Percentiles rank a stretch among this genome's conserved stretches.
phyloP scores from a whole-genome alignment of 37 sponge, comb jelly and placozoan species.

The Ephydatia muelleri region DNA sequence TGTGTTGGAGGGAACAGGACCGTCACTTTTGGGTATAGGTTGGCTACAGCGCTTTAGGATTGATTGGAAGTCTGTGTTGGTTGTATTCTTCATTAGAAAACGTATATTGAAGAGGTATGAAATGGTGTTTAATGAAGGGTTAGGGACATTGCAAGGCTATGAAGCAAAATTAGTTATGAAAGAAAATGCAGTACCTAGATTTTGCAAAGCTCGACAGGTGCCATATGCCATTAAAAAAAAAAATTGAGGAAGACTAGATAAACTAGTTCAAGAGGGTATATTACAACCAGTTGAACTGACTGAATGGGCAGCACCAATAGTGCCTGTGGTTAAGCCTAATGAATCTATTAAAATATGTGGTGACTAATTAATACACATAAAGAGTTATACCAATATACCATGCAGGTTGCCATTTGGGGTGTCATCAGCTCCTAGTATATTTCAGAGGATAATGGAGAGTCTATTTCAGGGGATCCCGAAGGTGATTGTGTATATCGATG shows the following conservation, averaged over 20 bases:
- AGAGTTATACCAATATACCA: too few relatives aligned
- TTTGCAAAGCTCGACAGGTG: neutral
- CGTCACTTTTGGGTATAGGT: neutral
- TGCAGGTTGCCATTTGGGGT: too few relatives aligned
- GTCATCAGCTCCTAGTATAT: too few relatives aligned
- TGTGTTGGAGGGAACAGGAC: neutral
- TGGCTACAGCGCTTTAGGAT: neutral
- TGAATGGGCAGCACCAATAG: too few relatives aligned
- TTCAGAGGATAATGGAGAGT: too few relatives aligned
- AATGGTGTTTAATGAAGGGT: neutral
- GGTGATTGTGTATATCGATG: too few relatives aligned
- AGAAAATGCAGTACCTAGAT: neutral
- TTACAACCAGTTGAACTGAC: neutral
- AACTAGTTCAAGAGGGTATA: neutral
- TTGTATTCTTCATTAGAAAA: neutral
- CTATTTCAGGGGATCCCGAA: too few relatives aligned
- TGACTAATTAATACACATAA: too few relatives aligned
- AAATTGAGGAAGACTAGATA: neutral
- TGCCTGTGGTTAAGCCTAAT: too few relatives aligned
- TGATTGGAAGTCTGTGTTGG: neutral
- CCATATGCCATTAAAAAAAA: neutral
- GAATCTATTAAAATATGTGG: too few relatives aligned
- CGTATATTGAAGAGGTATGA: neutral
- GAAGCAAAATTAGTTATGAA: neutral
- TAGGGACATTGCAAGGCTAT: neutral